These are phyloP conservation scores for Heteromormyrus szaboi DNA, from an alignment of 2,797 vertebrate genomes.

Conservation along the genomic window DNA sequence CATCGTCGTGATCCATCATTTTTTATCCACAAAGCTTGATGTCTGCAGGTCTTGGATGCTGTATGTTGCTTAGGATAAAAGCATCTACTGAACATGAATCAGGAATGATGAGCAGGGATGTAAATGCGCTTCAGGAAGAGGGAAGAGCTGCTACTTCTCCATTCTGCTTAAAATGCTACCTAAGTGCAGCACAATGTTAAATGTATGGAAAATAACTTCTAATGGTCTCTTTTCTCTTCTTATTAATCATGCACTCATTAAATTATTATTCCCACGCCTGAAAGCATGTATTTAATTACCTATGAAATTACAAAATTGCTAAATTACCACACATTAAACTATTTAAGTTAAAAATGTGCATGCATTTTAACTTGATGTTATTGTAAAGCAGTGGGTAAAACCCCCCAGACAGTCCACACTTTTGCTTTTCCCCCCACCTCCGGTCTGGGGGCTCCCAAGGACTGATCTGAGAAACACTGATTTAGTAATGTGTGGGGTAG, in stretches of 20 bases:
- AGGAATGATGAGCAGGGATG: neutral
- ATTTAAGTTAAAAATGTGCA: neutral
- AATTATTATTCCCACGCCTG: neutral
- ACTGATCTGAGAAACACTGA: neutral
- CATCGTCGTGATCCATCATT: neutral
- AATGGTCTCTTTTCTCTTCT: neutral
- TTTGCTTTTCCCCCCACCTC: neutral
- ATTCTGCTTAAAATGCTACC: neutral
- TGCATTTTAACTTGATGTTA: neutral
- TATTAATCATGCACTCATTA: neutral
- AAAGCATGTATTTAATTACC: neutral
- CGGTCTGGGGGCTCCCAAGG: neutral
- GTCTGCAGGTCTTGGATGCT: neutral
- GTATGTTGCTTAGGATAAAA: neutral
- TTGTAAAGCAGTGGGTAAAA: neutral
- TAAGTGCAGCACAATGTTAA: neutral
- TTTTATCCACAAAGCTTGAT: neutral
- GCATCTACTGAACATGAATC: neutral
- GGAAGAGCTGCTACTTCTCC: neutral
- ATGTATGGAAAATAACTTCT: neutral
- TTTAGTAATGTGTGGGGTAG: neutral
- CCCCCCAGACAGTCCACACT: neutral
- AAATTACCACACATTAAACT: neutral
- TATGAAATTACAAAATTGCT: neutral
- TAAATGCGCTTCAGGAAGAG: neutral